Percentiles rank a stretch among this genome's conserved stretches.
Evolutionary conservation across 1,140 invertebrate genomes (phyloP).

Genomic region (Drosophila gunungcola): DNA sequence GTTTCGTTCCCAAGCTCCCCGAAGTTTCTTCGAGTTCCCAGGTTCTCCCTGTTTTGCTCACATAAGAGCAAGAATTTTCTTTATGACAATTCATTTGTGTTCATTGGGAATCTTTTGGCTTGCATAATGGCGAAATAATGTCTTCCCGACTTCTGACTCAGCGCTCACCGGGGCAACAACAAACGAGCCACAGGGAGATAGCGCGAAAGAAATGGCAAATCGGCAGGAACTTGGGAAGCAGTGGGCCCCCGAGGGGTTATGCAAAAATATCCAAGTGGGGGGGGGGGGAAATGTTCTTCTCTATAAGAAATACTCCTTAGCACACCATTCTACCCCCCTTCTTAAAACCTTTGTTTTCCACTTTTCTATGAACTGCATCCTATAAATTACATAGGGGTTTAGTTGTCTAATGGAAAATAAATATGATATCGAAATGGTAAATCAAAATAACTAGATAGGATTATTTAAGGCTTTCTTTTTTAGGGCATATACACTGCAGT

Average conservation of each 20-base stretch:
- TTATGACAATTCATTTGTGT: conserved; percentile 49
- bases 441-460: no score
- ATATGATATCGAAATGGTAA: no score
- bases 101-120: conserved; percentile 45
- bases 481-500: no score
- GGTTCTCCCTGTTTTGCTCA: conserved; percentile 10
- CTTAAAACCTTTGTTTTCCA: no score
- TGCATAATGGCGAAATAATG: conserved; percentile 47
- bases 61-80: conserved; percentile 45
- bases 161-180: neutral
- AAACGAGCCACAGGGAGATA: conserved; percentile 19
- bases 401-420: no score
- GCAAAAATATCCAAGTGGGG: neutral
- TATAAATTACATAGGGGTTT: no score
- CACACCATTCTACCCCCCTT: no score
- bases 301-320: no score
- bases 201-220: conserved; percentile 7
- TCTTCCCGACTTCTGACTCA: conserved; percentile 4
- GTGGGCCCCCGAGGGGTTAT: conserved; percentile 1
- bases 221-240: conserved; percentile 11
- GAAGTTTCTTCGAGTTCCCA: conserved; percentile 2
- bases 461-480: no score
- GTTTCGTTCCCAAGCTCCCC: conserved; percentile 35
- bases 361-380: no score
- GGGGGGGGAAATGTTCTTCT: no score